Evolutionary conservation across 2,888 invertebrate species (phyloP).

Genomic region (Belgica antarctica): DNA sequence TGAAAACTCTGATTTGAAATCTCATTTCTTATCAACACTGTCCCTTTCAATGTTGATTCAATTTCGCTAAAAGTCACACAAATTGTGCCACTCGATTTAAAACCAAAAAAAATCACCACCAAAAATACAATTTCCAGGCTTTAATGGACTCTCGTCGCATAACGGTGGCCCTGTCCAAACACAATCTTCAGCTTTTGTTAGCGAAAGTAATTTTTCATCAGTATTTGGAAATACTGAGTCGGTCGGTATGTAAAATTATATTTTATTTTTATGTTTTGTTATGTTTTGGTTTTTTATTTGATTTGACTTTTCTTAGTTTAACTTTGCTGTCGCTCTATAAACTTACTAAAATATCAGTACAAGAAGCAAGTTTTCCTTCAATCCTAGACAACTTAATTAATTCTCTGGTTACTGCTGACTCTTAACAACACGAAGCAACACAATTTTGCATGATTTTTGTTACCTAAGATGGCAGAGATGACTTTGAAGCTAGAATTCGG

Average conservation of each 20-base stretch:
- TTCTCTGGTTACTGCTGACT: too few relatives aligned
- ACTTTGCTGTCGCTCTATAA: not conserved
- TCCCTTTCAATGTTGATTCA: not conserved
- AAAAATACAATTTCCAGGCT: conserved; percentile 50
- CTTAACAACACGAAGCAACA: too few relatives aligned
- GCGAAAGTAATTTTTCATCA: conserved; percentile 83
- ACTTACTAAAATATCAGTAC: not conserved
- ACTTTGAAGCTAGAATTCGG: too few relatives aligned
- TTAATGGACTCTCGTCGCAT: conserved; percentile 52
- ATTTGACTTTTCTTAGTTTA: not conserved
- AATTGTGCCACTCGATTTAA: not conserved
- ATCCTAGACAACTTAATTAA: too few relatives aligned
- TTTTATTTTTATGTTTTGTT: conserved; percentile 43
- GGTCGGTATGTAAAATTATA: conserved; percentile 59
- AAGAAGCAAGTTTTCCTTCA: too few relatives aligned
- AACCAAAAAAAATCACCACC: conserved; percentile 5
- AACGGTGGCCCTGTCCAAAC: conserved; percentile 49
- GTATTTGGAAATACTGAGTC: conserved; percentile 78
- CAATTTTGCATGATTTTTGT: too few relatives aligned
- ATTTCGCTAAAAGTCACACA: too few relatives aligned
- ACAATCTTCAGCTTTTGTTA: conserved; percentile 66
- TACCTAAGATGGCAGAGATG: too few relatives aligned
- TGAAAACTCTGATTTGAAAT: not conserved
- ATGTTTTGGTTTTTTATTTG: conserved; percentile 8
- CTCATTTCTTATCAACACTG: too few relatives aligned